Percentiles rank a stretch among this genome's conserved stretches.
phyloP scores from a whole-genome alignment of 2,113 vertebrate species.

The Calidris pugnax region DNA sequence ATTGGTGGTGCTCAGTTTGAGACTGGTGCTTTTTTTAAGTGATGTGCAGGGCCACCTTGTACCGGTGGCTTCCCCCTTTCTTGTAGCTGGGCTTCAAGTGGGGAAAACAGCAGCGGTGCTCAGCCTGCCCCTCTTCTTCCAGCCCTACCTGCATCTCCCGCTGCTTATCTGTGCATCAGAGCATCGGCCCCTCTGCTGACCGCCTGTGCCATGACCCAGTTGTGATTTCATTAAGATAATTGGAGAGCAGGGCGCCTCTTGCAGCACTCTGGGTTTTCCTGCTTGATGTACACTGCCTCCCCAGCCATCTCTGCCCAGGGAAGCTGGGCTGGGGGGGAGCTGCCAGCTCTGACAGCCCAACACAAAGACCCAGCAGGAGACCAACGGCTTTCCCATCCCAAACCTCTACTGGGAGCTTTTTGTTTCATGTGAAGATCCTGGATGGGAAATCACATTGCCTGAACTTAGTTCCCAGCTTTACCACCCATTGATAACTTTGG shows the following conservation, averaged over 20 bases:
- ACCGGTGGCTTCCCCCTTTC: not conserved
- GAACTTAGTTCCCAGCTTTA: not conserved
- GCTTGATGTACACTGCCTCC: not conserved
- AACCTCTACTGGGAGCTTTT: not conserved
- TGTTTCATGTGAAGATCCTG: not conserved
- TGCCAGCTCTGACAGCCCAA: not conserved
- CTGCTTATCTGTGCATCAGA: not conserved
- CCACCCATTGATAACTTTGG: not conserved
- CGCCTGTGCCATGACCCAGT: not conserved
- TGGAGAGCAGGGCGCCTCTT: not conserved
- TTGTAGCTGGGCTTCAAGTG: not conserved
- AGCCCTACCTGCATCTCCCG: not conserved
- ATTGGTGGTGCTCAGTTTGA: not conserved
- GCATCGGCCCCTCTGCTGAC: not conserved
- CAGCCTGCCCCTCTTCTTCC: not conserved
- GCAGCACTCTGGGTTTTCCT: not conserved
- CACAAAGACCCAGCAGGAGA: slow-evolving; percentile 3
- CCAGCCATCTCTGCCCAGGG: not conserved
- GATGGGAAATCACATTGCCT: not conserved
- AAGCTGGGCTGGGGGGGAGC: not conserved
- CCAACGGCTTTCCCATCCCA: not conserved
- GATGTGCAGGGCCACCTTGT: not conserved
- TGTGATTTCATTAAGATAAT: slow-evolving; percentile 32
- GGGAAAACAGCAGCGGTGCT: not conserved
- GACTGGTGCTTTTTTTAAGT: not conserved